Conservation (phyloP, 1,140 invertebrate species). For the Drosophila parabipectinata region DNA sequence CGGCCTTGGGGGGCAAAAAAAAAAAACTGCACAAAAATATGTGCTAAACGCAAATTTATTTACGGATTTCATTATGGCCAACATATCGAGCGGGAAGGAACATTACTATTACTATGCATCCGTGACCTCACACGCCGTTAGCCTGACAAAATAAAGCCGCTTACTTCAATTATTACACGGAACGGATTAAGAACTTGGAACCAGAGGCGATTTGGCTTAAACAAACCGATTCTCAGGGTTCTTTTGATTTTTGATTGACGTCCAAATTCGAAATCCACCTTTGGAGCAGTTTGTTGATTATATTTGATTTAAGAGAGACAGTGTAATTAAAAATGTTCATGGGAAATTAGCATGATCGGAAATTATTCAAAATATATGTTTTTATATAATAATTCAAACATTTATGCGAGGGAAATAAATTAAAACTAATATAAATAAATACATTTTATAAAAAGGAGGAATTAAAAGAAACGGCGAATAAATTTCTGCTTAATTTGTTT, state of each 20-base stretch:
- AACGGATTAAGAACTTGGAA: constrained; percentile 53
- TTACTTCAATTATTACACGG: constrained; percentile 55
- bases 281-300: constrained; percentile 37
- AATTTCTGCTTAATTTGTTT: constrained; percentile 72
- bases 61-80: constrained; percentile 53
- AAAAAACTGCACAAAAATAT: constrained; percentile 51
- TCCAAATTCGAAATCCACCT: constrained; percentile 29
- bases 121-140: constrained; percentile 68
- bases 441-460: constrained; percentile 23
- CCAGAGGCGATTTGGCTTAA: constrained; percentile 12
- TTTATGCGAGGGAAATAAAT: constrained; percentile 49
- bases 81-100: constrained; percentile 38
- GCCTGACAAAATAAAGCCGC: constrained; percentile 49
- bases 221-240: constrained; percentile 24
- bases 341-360: constrained; percentile 28
- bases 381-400: constrained; percentile 17
- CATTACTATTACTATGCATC: neutral
- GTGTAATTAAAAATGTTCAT: constrained; percentile 35
- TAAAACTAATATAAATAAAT: constrained; percentile 53
- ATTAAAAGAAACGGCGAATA: constrained; percentile 46
- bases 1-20: constrained; percentile 44
- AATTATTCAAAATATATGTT: constrained; percentile 18
- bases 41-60: constrained; percentile 74
- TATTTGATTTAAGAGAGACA: constrained; percentile 33
- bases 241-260: constrained; percentile 29